A percentile compares a stretch with the other conserved stretches of the same genome.
Conservation (phyloP, 2,797 vertebrate genomes). For the Champsocephalus esox region DNA sequence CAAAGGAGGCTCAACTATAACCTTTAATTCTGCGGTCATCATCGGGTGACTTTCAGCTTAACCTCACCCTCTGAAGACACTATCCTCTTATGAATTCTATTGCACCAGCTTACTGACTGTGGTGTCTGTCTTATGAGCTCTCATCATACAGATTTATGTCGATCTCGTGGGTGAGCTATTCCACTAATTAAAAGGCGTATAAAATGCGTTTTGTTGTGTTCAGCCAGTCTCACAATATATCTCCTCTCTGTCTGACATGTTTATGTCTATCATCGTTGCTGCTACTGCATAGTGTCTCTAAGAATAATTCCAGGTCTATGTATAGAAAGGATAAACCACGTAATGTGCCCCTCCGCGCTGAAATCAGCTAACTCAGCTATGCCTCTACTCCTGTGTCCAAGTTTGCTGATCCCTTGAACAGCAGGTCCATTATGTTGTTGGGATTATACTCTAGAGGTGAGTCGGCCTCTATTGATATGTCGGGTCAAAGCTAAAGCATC, state of each 20-base stretch:
- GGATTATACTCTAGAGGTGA: slow-evolving; percentile 39
- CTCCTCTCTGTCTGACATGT: slow-evolving; percentile 22
- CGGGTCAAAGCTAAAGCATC: slow-evolving; percentile 24
- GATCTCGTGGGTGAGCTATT: slow-evolving; percentile 6
- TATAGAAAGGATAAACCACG: slow-evolving; percentile 69
- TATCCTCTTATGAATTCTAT: slow-evolving; percentile 38
- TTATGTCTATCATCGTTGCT: slow-evolving; percentile 39
- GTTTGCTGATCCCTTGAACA: slow-evolving; percentile 59
- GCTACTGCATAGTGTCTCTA: slow-evolving; percentile 17
- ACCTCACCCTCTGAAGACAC: slow-evolving; percentile 7
- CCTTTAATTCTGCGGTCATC: slow-evolving; percentile 20
- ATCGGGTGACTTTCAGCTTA: slow-evolving; percentile 37
- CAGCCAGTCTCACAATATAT: slow-evolving; percentile 1
- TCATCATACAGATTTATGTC: slow-evolving; percentile 44
- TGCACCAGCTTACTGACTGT: slow-evolving; percentile 12
- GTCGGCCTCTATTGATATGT: slow-evolving; percentile 14
- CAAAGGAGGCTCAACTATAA: slow-evolving; percentile 30
- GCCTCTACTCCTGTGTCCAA: slow-evolving; percentile 41
- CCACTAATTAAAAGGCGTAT: slow-evolving; percentile 39
- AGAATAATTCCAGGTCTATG: slow-evolving; percentile 60
- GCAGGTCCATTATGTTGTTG: slow-evolving; percentile 61
- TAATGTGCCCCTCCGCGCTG: slow-evolving; percentile 45
- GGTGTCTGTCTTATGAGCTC: slow-evolving; percentile 27
- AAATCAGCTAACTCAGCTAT: slow-evolving; percentile 64
- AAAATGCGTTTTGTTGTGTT: slow-evolving; percentile 27